Percentiles rank a stretch among this genome's conserved stretches.
These are phyloP conservation scores for Oceanites oceanicus DNA, from an alignment of 2,113 vertebrate species.

Conservation along the genomic window DNA sequence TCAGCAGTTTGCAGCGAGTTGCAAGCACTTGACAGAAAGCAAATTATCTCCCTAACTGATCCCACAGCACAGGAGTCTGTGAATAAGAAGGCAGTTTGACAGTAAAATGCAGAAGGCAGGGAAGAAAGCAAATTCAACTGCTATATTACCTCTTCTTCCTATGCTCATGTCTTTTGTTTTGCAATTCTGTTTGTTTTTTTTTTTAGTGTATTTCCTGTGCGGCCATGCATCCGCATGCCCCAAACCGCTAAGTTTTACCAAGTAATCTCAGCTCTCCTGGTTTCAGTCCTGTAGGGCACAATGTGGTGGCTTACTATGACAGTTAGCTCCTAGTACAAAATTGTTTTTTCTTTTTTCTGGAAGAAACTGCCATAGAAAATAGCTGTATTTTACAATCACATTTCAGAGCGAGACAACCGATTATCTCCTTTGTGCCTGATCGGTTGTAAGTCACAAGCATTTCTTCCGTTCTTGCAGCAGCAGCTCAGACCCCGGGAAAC, in stretches of 20 bases:
- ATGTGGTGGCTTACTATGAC: neutral
- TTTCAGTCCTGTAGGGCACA: neutral
- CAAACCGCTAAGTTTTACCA: neutral
- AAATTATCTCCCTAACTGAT: neutral
- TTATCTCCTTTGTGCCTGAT: neutral
- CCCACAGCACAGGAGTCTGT: neutral
- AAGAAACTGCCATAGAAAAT: neutral
- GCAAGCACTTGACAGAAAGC: neutral
- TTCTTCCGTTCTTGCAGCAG: neutral
- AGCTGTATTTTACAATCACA: neutral
- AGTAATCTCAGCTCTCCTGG: neutral
- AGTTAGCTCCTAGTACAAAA: neutral
- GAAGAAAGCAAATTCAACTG: neutral
- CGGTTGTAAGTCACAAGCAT: fast-evolving
- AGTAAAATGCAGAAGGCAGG: neutral
- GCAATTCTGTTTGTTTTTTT: neutral
- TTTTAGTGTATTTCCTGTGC: neutral
- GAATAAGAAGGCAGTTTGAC: neutral
- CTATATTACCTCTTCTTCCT: neutral
- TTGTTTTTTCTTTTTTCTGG: neutral
- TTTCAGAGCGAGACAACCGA: fast-evolving
- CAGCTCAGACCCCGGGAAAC: neutral
- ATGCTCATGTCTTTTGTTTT: neutral
- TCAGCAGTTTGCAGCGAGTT: neutral
- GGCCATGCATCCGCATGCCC: fast-evolving